These are phyloP conservation scores for Platichthys flesus DNA, from an alignment of 2,113 vertebrate genomes.

Conservation along the genomic window DNA sequence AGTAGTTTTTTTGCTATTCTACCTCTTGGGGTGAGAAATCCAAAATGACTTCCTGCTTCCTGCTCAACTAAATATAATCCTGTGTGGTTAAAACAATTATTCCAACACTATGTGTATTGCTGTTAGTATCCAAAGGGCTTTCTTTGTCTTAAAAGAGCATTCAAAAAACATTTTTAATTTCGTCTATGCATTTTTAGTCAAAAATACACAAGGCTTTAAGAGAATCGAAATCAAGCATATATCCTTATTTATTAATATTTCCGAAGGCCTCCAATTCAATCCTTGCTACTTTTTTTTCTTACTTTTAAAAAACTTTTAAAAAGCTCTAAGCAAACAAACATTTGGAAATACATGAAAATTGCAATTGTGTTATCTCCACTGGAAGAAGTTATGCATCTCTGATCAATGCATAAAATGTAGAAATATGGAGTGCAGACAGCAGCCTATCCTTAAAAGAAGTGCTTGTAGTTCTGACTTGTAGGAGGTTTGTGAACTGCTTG, in stretches of 20 bases:
- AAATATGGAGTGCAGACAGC: not conserved
- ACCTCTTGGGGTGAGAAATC: not conserved
- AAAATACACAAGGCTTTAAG: not conserved
- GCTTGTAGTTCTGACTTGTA: not conserved
- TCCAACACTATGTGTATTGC: not conserved
- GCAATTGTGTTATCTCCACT: no score
- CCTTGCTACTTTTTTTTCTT: not conserved
- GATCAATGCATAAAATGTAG: not conserved
- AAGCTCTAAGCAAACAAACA: not conserved
- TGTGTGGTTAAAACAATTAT: not conserved
- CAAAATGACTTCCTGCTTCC: slow-evolving; percentile 18
- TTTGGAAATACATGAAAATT: not conserved
- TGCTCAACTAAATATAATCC: not conserved
- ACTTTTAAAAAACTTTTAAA: no score
- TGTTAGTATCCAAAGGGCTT: not conserved
- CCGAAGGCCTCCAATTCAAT: not conserved
- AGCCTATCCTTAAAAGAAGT: not conserved
- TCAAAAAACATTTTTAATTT: not conserved
- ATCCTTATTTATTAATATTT: not conserved
- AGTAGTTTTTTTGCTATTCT: not conserved
- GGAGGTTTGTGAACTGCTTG: slow-evolving; percentile 6
- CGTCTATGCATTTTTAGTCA: not conserved
- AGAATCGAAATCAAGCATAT: not conserved
- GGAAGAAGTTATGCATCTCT: not conserved
- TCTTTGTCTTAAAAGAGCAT: not conserved